These are phyloP conservation scores for Hermaeophaga mercurialis DNA, from an alignment of 2,888 invertebrate genomes.

Conservation along the genomic window DNA sequence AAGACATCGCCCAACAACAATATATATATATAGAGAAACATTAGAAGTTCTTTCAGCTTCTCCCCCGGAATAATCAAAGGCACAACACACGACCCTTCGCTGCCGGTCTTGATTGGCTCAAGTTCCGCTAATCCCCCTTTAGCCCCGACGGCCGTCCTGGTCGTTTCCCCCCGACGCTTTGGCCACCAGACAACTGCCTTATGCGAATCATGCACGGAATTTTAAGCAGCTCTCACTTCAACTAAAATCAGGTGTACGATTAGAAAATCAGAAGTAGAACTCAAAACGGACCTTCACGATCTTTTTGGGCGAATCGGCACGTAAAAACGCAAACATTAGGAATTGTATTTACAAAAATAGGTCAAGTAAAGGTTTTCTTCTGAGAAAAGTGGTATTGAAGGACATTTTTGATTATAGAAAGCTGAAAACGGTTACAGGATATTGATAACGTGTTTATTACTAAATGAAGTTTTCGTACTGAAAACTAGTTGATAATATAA, in stretches of 20 bases:
- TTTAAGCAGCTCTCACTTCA: slow-evolving; percentile 6
- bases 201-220: slow-evolving; percentile 29
- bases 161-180: slow-evolving; percentile 30
- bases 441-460: too few species aligned
- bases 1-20: not conserved
- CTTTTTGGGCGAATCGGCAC: too few species aligned
- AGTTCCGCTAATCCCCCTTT: slow-evolving; percentile 73
- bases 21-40: not conserved
- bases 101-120: slow-evolving; percentile 68
- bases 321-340: too few species aligned
- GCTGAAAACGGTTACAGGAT: too few species aligned
- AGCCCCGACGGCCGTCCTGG: slow-evolving; percentile 65
- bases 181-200: slow-evolving; percentile 43
- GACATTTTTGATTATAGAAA: too few species aligned
- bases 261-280: slow-evolving; percentile 15
- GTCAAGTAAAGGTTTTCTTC: too few species aligned
- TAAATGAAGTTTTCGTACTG: too few species aligned
- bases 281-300: too few species aligned
- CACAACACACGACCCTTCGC: slow-evolving; percentile 45
- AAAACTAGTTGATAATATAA: too few species aligned
- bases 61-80: slow-evolving; percentile 40
- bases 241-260: slow-evolving; percentile 15
- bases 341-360: too few species aligned
- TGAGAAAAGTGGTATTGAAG: too few species aligned
- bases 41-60: not conserved